Evolutionary conservation across 1,140 invertebrate species (phyloP), one percentile per base, ranked within the genome.

Genomic region (Ephestia elutella): DNA sequence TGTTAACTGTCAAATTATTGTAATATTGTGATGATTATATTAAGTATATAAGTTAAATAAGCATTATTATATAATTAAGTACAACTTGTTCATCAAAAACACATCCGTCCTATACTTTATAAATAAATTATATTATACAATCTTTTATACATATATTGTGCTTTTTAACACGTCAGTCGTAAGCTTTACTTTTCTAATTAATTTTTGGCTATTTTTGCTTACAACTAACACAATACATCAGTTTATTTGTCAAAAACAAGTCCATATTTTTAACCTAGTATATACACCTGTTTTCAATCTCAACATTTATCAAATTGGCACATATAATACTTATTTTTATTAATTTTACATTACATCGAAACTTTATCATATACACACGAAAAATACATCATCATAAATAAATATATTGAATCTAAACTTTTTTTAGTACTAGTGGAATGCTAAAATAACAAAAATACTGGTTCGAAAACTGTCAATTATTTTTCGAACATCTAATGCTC

Each of bases 281-380:
- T 32, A 32, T 32, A 3, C 38, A 44, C 38, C n/a, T 15, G 15
- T 44, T 32, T 5, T 32, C 11, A 44, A 44, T 17, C 13, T 44
- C n/a, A 44, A 44, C 38, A 44, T 44, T 44, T 44, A 35, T 44
- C 10, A 44, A 44, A 44, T 44, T 44, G 38, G 38, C 38, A 44
- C 38, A 15, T 44, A 44, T 44, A 44, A 44, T 44, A 44, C 38
- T 44, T 44, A 15, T 15, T n/a, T 44, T 15, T n/a, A n/a, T n/a
- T 15, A 3, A 44, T 44, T 44, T 44, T 44, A 44, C 15, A 10
- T 44, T 25, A 25, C 21, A 25, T 25, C 21, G 21, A 25, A 25
- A 25, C 21, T 3, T 25, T 13, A 35, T 35, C 9, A 13, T 1
- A 35, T 35, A 11, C 3, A 11, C 2, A 35, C 1, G 1, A 13